Base-by-base conservation (phyloP, 92 coral and sea anemone species). In the Desmophyllum pertusum region DNA sequence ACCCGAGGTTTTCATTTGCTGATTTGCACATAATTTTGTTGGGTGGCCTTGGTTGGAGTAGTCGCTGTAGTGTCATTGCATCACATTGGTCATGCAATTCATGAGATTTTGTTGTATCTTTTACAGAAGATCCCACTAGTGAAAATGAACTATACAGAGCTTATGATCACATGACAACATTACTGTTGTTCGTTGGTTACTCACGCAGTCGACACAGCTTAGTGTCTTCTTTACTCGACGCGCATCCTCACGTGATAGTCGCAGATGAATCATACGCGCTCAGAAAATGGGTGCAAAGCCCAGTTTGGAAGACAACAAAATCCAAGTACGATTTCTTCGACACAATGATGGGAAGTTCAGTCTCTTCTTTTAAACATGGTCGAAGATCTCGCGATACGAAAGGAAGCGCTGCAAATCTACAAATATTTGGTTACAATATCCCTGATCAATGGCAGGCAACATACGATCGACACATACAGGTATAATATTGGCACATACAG, bases 381-480 rank as follows among this genome's bases (percentile, higher is more conserved):
- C 51, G 77, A 42, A 72, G 77, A 43, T 72, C 77, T 27, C 77
- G 57, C 38, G 55, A 40, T 14, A 15, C 57, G 19, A 41, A 72
- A 41, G 77, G 38, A 43, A 27, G 36, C 11, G 77, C 55, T n/a
- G 55, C 51, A 13, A 72, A 72, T 45, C 53, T 46, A 4, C 33
- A 72, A 23, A 10, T 41, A 17, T 72, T 72, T 43, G 77, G 77
- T 14, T 72, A 72, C 38, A 23, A n/a, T 25, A 10, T 72, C 30
- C 77, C 51, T 29, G 57, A n/a, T 41, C 77, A 72, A 3, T 72
- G 77, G 77, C 77, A 72, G 38, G 77, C 55, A 30, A 39, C 77
- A 23, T 72, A 72, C n/a, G 77, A 72, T 46, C 35, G 51, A 41
- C 42, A 72, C 21, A 72, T 72, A n/a, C 53, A 72, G 77, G 77